These are phyloP conservation scores for Tursiops truncatus DNA, from an alignment of 2,113 vertebrate genomes.

Conservation along the genomic window DNA sequence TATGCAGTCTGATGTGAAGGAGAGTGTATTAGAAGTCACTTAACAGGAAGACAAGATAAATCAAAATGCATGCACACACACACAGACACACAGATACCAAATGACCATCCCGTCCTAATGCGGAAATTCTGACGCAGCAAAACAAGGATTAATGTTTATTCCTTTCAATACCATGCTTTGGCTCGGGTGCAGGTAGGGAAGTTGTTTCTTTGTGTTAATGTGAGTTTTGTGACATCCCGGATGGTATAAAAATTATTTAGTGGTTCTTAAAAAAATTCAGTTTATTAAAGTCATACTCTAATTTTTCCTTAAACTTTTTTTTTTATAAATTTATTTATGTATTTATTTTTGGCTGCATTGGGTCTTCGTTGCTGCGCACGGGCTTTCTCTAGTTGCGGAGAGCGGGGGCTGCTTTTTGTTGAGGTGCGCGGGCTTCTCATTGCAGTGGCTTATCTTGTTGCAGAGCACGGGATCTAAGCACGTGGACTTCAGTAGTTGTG, in stretches of 20 bases:
- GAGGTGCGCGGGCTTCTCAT: too few relatives aligned
- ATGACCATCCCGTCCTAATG: fast-evolving
- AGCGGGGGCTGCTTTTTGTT: too few relatives aligned
- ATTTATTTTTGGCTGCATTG: too few relatives aligned
- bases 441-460: too few relatives aligned
- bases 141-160: neutral
- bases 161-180: neutral
- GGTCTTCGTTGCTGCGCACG: fast-evolving
- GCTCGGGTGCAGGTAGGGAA: neutral
- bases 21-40: neutral
- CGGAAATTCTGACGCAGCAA: neutral
- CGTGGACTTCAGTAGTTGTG: too few relatives aligned
- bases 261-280: neutral
- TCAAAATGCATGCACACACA: neutral
- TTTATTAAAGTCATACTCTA: neutral
- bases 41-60: neutral
- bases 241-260: neutral
- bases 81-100: too few relatives aligned
- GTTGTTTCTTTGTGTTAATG: neutral
- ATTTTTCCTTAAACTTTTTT: neutral
- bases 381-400: too few relatives aligned
- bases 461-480: too few relatives aligned
- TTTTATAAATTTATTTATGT: too few relatives aligned
- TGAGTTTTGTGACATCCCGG: neutral
- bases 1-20: neutral